These are phyloP conservation scores for Bimastos eiseni DNA, from an alignment of 2,888 invertebrate species.

Conservation along the genomic window DNA sequence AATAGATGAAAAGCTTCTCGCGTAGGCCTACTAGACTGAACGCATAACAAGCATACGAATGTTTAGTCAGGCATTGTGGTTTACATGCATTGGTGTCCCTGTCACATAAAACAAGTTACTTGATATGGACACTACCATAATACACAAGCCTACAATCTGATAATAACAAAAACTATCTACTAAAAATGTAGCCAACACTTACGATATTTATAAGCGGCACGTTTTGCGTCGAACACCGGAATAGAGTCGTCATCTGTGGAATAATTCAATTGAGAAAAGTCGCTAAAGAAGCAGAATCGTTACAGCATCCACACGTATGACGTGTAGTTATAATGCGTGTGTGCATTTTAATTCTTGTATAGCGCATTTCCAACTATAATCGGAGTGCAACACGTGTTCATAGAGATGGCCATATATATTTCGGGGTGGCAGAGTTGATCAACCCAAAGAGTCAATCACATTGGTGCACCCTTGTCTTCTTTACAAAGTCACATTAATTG, in stretches of 20 bases:
- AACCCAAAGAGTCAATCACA: not conserved
- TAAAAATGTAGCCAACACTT: not conserved
- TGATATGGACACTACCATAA: not conserved
- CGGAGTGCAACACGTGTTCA: not conserved
- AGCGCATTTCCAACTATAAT: not conserved
- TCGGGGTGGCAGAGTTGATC: not conserved
- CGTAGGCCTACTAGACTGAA: no score
- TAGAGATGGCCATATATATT: not conserved
- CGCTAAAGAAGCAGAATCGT: not conserved
- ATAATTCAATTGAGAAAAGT: not conserved
- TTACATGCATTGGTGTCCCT: no score
- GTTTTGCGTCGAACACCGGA: not conserved
- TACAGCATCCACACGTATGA: no score
- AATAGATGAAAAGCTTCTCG: no score
- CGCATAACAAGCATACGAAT: no score
- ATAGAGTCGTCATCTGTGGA: not conserved
- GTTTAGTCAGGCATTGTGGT: no score
- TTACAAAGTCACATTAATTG: no score
- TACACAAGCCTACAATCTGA: not conserved
- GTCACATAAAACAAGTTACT: no score
- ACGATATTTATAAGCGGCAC: not conserved
- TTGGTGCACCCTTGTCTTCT: not conserved
- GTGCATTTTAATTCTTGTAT: not conserved
- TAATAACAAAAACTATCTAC: not conserved
- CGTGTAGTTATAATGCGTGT: not conserved